Evolutionary conservation across 2,888 invertebrate genomes (phyloP), one percentile per base, ranked within the genome.

Genomic region (Operophtera brumata): DNA sequence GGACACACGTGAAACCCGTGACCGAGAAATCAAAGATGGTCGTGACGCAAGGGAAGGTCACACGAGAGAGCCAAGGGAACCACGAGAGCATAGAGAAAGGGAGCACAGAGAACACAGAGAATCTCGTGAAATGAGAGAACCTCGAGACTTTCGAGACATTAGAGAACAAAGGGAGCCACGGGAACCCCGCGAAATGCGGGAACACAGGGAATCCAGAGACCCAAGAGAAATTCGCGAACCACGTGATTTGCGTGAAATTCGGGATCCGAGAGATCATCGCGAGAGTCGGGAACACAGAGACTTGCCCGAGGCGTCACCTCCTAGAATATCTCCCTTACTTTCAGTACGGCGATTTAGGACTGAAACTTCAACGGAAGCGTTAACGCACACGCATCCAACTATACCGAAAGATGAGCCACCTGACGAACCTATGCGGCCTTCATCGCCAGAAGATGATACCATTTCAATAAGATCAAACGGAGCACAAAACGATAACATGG

Each of bases 371-470:
- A 66, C 75, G 43, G 90, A 91, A 59, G 76, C 77, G 37, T 79
- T 82, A n/a, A 80, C 80, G 11, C 75, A 73, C 39, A 82, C 84
- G 78, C 90, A 90, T 79, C 90, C 89, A 65, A 78, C 87, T 78
- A 85, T 86, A 73, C 92, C 85, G 57, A 91, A 91, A 81, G 90
- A 90, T 60, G 91, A 91, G 65, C 91, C 91, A 12, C 91, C 91
- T 54, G 91, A 91, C 73, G 91, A 91, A 66, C 81, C 82, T 8
- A 85, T 89, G 78, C 84, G 91, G 62, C 82, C 91, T 36, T 90
- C 91, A 40, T 92, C 92, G 37, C 91, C 92, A 9, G 92, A 92
- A 78, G 92, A 92, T 62, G 92, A 92, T 67, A 81, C 90, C 45
- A 90, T 91, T 62, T 92, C 92, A 63, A 75, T 90, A 69, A 82